Evolutionary conservation across 2,113 vertebrate species (phyloP).

Genomic region (Entomyzon cyanotis): DNA sequence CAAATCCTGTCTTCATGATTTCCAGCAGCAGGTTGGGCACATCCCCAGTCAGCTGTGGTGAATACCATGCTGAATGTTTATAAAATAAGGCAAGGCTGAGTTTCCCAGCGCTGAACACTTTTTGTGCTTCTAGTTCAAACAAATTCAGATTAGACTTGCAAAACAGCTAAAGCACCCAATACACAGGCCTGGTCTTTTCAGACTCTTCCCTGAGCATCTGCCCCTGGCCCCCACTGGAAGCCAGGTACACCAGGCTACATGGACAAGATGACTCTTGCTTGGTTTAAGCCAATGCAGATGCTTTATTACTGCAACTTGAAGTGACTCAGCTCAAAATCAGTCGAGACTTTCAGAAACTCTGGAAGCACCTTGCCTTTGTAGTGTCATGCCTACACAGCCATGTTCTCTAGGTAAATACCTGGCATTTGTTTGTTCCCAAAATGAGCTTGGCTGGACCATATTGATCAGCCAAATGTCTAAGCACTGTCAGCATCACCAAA

Average conservation of each 20-base stretch:
- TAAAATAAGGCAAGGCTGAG: constrained; percentile 3
- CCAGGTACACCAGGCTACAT: neutral
- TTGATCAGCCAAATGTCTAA: neutral
- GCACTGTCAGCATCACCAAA: neutral
- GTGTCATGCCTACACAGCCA: neutral
- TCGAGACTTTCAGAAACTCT: neutral
- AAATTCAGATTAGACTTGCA: constrained; percentile 46
- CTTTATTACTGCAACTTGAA: neutral
- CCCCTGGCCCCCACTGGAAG: neutral
- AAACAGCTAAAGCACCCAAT: neutral
- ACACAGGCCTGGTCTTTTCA: neutral
- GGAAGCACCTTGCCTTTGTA: accelerated
- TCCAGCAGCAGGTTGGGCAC: constrained; percentile 3
- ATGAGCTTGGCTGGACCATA: neutral
- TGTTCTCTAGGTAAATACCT: neutral
- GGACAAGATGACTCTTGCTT: neutral
- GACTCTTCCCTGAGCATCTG: neutral
- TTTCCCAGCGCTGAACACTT: neutral
- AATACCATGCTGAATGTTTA: neutral
- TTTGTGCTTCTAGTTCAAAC: constrained; percentile 10
- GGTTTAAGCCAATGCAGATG: neutral
- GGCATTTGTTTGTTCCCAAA: neutral
- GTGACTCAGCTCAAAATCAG: neutral
- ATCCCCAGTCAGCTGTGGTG: neutral
- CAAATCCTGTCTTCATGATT: constrained; percentile 7